Evolutionary conservation across 2,797 vertebrate species (phyloP).

Genomic region (Hirundo rustica): DNA sequence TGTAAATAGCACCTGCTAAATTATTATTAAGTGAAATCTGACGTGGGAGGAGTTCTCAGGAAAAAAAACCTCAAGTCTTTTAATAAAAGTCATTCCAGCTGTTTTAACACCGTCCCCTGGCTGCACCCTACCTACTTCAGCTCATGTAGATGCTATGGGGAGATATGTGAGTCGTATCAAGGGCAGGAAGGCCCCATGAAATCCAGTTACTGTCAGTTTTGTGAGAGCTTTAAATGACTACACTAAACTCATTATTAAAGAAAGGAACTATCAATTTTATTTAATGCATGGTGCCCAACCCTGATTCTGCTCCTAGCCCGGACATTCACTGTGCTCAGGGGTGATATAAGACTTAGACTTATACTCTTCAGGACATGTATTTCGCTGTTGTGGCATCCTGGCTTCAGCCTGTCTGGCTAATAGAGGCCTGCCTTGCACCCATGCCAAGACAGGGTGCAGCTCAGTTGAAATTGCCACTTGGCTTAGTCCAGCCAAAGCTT

Average conservation of each 20-base stretch:
- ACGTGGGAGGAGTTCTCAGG: slow-evolving; percentile 42
- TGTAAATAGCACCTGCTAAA: slow-evolving; percentile 56
- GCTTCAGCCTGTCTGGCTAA: not conserved
- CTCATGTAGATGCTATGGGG: not conserved
- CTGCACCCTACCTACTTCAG: not conserved
- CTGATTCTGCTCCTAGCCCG: slow-evolving; percentile 6
- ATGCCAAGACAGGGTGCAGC: not conserved
- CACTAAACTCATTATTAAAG: slow-evolving; percentile 44
- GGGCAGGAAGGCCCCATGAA: slow-evolving; percentile 48
- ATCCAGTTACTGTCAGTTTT: slow-evolving; percentile 39
- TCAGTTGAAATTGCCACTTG: not conserved
- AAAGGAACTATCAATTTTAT: slow-evolving; percentile 48
- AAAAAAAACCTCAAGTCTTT: not conserved
- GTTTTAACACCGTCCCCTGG: slow-evolving; percentile 14
- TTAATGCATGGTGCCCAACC: slow-evolving; percentile 1
- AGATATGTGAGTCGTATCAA: slow-evolving; percentile 21
- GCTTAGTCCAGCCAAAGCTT: not conserved
- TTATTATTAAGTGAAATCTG: slow-evolving; percentile 43
- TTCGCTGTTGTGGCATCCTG: not conserved
- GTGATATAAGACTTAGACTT: not conserved
- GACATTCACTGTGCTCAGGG: accelerated
- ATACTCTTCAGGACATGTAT: not conserved
- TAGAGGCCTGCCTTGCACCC: not conserved
- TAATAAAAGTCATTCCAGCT: slow-evolving; percentile 26
- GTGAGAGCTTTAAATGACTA: slow-evolving; percentile 32